These are phyloP conservation scores for Drosophila subobscura DNA, from an alignment of 1,140 invertebrate species.

Conservation along the genomic window DNA sequence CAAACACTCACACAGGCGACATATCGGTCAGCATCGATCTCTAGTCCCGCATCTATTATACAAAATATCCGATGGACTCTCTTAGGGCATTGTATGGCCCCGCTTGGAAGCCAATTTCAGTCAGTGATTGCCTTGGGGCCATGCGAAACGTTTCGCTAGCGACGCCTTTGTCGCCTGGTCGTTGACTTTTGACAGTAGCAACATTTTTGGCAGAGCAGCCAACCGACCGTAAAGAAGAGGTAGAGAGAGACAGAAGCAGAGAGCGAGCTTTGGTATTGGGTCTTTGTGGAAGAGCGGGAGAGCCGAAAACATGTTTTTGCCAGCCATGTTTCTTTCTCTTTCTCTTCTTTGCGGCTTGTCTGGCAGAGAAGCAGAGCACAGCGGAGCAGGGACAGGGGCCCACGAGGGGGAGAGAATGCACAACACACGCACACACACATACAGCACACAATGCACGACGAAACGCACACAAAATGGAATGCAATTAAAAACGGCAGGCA, in stretches of 20 bases:
- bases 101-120: slow-evolving; percentile 3
- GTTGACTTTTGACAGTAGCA: slow-evolving; percentile 52
- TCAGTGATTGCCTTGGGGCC: not conserved
- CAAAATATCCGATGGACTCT: too few species aligned
- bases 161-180: slow-evolving; percentile 55
- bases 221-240: not conserved
- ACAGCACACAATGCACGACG: slow-evolving; percentile 20
- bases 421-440: slow-evolving; percentile 29
- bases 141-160: not conserved
- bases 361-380: slow-evolving; percentile 32
- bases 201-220: slow-evolving; percentile 9
- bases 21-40: not conserved
- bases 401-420: slow-evolving; percentile 43
- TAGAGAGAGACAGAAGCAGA: slow-evolving; percentile 9
- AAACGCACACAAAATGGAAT: slow-evolving; percentile 70
- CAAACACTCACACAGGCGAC: slow-evolving; percentile 15
- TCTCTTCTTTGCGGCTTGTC: slow-evolving; percentile 29
- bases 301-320: slow-evolving; percentile 54
- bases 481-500: slow-evolving; percentile 80
- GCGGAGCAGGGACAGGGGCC: slow-evolving; percentile 25
- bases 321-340: slow-evolving; percentile 68
- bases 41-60: too few species aligned
- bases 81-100: too few species aligned
- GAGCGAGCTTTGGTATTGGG: not conserved
- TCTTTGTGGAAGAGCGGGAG: not conserved